Evolutionary conservation across 92 coral and sea anemone genomes (phyloP), one percentile per base, ranked within the genome.

Genomic region (Paragorgia papillata): DNA sequence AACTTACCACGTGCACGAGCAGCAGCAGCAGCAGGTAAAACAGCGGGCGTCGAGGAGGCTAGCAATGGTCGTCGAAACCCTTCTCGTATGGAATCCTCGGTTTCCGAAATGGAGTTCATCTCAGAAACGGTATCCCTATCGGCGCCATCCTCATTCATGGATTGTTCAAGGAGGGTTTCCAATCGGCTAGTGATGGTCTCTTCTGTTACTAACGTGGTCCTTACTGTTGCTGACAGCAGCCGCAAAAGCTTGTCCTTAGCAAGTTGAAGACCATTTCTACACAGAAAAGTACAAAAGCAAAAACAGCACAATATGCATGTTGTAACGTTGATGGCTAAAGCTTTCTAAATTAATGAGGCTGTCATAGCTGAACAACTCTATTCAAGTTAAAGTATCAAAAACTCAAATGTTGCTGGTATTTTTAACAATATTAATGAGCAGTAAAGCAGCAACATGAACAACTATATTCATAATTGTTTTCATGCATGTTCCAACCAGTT

Each of bases 41-140:
- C 95, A 20, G 97, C 97, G n/a, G 98, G 98, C 8, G 98, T 94
- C 4, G 98, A 94, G 0, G 97, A 84, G 40, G 85, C 65, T 28
- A 81, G 22, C 37, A 77, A 58, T 46, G 80, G 83, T 74, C 86
- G 66, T 39, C 82, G 50, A 14, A 90, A 89, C 69, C 84, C 90
- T 24, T 84, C 61, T 18, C 92, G 92, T 22, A 80, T 57, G 28
- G 87, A 84, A 34, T 86, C 85, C 77, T 82, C 81, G 22, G 85
- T 62, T 39, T 88, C 76, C 32, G 97, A 84, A 43, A 86, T 88
- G 10, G 98, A 88, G 49, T 89, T 84, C 30, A 84, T 55, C 18
- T 82, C 96, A 46, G 79, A 85, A 25, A 66, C 33, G 29, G 90
- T 80, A 28, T 80, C 86, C 1, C 75, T 85, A 12, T 83, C 89